phyloP scores from a whole-genome alignment of 2,888 invertebrate genomes.

The Ptilodon capucinus region DNA sequence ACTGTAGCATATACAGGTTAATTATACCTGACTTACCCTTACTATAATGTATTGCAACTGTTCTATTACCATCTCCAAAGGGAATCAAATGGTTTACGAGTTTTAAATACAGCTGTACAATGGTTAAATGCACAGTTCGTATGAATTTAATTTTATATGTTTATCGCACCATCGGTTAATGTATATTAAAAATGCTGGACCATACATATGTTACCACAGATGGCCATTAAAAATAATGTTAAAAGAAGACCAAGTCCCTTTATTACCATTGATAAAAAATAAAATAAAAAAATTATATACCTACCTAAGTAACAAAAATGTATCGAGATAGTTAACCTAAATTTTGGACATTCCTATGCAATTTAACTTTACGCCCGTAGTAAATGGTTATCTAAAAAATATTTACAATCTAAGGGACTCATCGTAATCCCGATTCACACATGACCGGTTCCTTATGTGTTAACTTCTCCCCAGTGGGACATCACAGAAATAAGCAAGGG shows the following conservation, averaged over 20 bases:
- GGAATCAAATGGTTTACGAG: neutral
- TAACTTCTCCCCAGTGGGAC: conserved; percentile 35
- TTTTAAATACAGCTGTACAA: neutral
- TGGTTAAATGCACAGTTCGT: neutral
- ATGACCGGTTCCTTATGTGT: conserved; percentile 41
- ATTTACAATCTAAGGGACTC: conserved; percentile 34
- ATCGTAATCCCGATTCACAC: conserved; percentile 38
- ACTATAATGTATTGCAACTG: neutral
- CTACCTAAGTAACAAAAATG: no score
- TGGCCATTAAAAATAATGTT: no score
- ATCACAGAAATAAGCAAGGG: conserved; percentile 39
- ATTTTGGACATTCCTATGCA: no score
- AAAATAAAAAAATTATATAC: no score
- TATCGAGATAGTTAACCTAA: no score
- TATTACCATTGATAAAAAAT: no score
- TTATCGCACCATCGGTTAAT: neutral
- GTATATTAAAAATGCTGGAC: no score
- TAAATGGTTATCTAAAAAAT: conserved; percentile 30
- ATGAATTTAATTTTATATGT: neutral
- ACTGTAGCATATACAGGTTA: no score
- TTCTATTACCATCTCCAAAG: neutral
- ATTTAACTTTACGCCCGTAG: conserved; percentile 9
- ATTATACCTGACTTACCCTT: no score
- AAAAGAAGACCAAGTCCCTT: no score
- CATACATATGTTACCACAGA: no score